Evolutionary conservation across 2,113 vertebrate species (phyloP), one percentile per base, ranked within the genome.

Genomic region (Papio anubis): DNA sequence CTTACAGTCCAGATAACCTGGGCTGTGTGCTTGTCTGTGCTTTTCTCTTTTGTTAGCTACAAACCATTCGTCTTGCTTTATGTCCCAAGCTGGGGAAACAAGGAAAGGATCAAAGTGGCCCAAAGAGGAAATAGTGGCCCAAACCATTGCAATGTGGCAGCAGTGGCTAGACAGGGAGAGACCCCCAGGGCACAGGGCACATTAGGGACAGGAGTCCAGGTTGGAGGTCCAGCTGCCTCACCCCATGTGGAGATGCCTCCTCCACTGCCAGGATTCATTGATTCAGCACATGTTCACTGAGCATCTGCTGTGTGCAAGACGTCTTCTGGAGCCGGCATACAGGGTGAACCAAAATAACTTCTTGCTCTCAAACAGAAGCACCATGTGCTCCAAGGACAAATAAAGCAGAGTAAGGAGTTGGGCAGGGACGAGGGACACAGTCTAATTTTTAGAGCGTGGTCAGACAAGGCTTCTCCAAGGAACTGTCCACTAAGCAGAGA

Each of bases 341-440:
- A 32, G 6, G 14, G 9, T 14, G 30, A 76, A 13, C 88, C 48
- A 23, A 73, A 81, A 64, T 27, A 85, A 9, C 21, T 23, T 80
- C 35, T 40, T 59, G 84, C 83, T 81, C 32, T 94, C 94, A 20
- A 40, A 18, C 20, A 76, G 81, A 90, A 90, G 32, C 21, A 59
- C 38, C 35, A 38, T 1, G 1, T 45, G 59, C 81, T 93, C 73
- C 45, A 21, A 70, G 82, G 81, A 76, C 80, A 92, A 32, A 78
- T 20, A 43, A 57, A 32, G 8, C 85, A n/a, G 14, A 40, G 32
- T 3, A 40, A 61, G 35, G 40, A 68, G 50, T 10, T 50, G 17
- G 79, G 68, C n/a, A 40, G 80, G 68, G n/a, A 20, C 0, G 0
- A 4, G 25, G 66, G 11, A 21, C 59, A 35, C 12, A 0, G 23